Base-by-base conservation (phyloP, 92 coral and sea anemone genomes). In the Heliopora coerulea region DNA sequence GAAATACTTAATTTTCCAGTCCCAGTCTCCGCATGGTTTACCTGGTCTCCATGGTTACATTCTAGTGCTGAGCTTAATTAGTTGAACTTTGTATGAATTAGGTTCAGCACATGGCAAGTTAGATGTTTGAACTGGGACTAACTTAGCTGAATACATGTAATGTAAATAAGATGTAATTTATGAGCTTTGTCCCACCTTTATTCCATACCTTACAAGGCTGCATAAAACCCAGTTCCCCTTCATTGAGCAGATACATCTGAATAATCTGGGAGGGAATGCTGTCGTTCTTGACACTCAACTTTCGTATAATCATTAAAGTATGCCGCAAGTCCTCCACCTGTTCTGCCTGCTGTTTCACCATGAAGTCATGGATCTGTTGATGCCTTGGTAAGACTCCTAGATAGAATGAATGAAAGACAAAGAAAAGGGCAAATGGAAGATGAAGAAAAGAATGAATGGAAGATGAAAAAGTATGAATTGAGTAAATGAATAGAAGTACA, bases 201-300 rank as follows among this genome's bases (percentile, higher is more conserved):
- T n/a, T n/a, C n/a, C n/a, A n/a, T 72, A 91, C 97, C 93, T 87
- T 78, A 3, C 92, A 90, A 50, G 88, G 65, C 58, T 79, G 78
- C 56, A 85, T 86, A 30, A 93, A 89, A 40, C 91, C 79, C 60
- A 87, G 69, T 44, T 87, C 93, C 50, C 98, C 98, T 37, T 87
- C 95, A 20, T 93, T 88, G 56, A 93, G 65, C 68, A 90, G 33
- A 61, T 60, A 89, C 86, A 93, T 88, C 83, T 80, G 83, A 35
- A 89, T 79, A 46, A 89, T 50, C 32, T 87, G 88, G 20, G 74
- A 57, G 0, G 87, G 72, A 9, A 83, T 25, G n/a, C 79, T 89
- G 46, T 82, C 80, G n/a, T 73, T 82, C 37, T 69, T 69, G 27
- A 63, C 68, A 0, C 68, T 56, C 10, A 78, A 73, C n/a, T 88